Conservation (phyloP, 2,888 invertebrate species). For the Aporophyla nigra region DNA sequence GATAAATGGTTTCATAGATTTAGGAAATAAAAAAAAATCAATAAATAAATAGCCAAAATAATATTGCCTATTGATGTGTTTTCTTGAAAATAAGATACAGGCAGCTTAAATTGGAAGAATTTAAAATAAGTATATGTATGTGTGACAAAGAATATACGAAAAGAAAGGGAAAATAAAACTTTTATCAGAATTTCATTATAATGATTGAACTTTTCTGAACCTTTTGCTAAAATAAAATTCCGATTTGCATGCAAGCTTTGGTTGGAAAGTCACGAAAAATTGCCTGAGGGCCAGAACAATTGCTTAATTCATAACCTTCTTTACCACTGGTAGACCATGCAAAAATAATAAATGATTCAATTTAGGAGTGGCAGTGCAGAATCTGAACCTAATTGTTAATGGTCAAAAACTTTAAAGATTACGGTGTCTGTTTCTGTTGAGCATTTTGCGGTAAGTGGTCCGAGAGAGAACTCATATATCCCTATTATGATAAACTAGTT, state of each 20-base stretch:
- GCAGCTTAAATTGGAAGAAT: neutral
- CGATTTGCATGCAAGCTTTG: constrained; percentile 1
- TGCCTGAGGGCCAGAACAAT: neutral
- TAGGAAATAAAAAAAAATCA: too few relatives aligned
- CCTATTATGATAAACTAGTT: too few relatives aligned
- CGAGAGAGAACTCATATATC: too few relatives aligned
- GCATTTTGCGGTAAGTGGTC: too few relatives aligned
- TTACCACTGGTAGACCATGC: neutral
- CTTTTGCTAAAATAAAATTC: neutral
- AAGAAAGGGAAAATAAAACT: neutral
- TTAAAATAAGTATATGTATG: too few relatives aligned
- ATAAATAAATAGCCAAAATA: too few relatives aligned
- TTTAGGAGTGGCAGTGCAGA: neutral
- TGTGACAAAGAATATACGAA: neutral
- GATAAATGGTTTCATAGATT: too few relatives aligned
- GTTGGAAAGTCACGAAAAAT: neutral
- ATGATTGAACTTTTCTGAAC: constrained; percentile 3
- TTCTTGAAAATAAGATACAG: neutral
- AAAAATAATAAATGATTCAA: neutral
- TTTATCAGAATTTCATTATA: neutral
- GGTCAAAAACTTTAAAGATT: too few relatives aligned
- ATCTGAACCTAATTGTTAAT: neutral
- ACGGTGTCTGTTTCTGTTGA: too few relatives aligned
- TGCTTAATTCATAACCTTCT: too few relatives aligned
- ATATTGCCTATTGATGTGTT: too few relatives aligned